Conservation (phyloP, 1,140 invertebrate species). For the Scaptomyza montana region DNA sequence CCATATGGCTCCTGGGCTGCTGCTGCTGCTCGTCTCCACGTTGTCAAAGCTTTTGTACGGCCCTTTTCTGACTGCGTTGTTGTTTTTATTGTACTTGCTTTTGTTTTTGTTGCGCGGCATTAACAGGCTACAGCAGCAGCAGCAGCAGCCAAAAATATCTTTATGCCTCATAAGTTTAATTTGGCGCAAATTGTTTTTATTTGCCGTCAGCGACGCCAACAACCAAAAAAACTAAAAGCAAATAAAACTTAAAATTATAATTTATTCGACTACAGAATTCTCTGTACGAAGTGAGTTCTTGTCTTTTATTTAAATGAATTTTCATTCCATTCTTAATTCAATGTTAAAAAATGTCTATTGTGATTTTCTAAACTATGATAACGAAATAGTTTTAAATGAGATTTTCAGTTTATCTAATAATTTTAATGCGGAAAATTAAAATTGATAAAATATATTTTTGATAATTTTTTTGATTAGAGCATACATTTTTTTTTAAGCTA, state of each 20-base stretch:
- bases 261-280: background rate
- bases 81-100: constrained; percentile 19
- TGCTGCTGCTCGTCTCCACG: constrained; percentile 59
- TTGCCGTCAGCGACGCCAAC: constrained; percentile 70
- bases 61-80: constrained; percentile 24
- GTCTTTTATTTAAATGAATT: too few relatives aligned
- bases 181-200: constrained; percentile 81
- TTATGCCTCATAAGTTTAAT: constrained; percentile 82
- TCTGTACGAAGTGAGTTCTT: background rate
- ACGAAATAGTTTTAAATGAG: too few relatives aligned
- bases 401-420: too few relatives aligned
- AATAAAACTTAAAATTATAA: constrained; percentile 12
- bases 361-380: too few relatives aligned
- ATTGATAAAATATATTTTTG: too few relatives aligned
- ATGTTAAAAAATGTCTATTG: too few relatives aligned
- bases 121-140: constrained; percentile 53
- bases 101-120: constrained; percentile 57
- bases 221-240: constrained; percentile 56
- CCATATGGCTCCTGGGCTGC: constrained; percentile 58
- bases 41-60: constrained; percentile 58
- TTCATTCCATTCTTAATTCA: too few relatives aligned
- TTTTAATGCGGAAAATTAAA: too few relatives aligned
- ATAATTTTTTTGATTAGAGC: too few relatives aligned
- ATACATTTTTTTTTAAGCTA: too few relatives aligned
- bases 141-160: constrained; percentile 78